Conservation (phyloP, 2,113 vertebrate genomes). For the Oenanthe melanoleuca region DNA sequence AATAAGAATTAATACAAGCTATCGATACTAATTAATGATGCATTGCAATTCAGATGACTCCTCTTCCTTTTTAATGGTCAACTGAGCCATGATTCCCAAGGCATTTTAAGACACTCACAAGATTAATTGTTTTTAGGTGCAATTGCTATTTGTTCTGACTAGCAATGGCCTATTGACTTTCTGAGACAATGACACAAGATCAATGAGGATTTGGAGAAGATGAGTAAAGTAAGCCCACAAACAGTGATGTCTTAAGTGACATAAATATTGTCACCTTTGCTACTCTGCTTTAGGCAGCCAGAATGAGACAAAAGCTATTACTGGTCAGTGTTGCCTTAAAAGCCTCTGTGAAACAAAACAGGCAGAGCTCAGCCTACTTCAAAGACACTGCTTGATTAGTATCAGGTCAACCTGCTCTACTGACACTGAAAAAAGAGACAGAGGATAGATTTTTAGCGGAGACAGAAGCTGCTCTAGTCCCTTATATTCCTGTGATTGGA, state of each 20-base stretch:
- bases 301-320: neutral
- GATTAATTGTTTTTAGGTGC: slow-evolving; percentile 5
- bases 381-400: neutral
- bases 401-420: neutral
- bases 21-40: neutral
- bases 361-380: neutral
- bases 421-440: neutral
- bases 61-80: neutral
- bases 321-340: neutral
- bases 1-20: neutral
- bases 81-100: neutral
- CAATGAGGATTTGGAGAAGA: slow-evolving; percentile 28
- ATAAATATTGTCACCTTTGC: neutral
- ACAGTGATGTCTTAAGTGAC: neutral
- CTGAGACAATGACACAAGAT: slow-evolving; percentile 20
- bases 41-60: neutral
- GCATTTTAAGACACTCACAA: neutral
- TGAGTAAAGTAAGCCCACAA: neutral
- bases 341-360: neutral
- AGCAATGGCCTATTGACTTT: slow-evolving; percentile 27
- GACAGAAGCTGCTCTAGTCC: neutral
- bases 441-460: neutral
- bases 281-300: neutral
- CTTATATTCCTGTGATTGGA: neutral
- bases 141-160: slow-evolving; percentile 6